Evolutionary conservation across 1,140 invertebrate species (phyloP), one percentile per base, ranked within the genome.

Genomic region (Acyrthosiphon pisum): DNA sequence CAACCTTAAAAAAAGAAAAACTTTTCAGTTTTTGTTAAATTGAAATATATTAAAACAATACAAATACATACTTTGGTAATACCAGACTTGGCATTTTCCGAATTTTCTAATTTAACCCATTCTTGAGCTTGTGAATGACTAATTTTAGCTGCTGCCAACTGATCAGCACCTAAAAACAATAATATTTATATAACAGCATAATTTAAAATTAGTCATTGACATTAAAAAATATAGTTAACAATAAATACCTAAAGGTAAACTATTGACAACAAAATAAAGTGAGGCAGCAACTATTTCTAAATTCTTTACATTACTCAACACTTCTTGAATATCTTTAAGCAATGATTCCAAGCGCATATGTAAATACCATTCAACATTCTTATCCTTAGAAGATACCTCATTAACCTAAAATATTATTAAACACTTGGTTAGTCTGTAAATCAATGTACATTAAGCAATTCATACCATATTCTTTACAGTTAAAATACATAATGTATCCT

Each of bases 251-350:
- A 94, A 95, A 8, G 95, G 95, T 22, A 95, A 95, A 92, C 95
- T 95, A 94, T 95, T 95, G n/a, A 95, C 95, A 22, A 95, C 94
- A 91, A 95, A 95, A 93, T 95, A 96, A 48, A 95, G 94, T 41
- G 95, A 95, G 35, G 95, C 95, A 30, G 95, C 94, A 9, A 94
- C 94, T 56, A 94, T 94, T 37, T 95, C 94, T 35, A 94, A 93
- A n/a, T 94, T 95, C 6, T 91, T 93, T 93, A 96, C 95, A 44
- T 90, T 94, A 93, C 94, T 93, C 50, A 95, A 95, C 91, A 95
- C 96, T 50, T 94, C 94, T 93, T 95, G 95, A 68, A 95, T 95
- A 68, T 95, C 94, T 83, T 94, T 94, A 23, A 96, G 89, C 2
- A 96, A 94, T 14, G 93, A 93, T 93, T 93, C 94, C 86, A 95